phyloP scores from a whole-genome alignment of 2,113 vertebrate species.

The Mesembrinibis cayennensis region DNA sequence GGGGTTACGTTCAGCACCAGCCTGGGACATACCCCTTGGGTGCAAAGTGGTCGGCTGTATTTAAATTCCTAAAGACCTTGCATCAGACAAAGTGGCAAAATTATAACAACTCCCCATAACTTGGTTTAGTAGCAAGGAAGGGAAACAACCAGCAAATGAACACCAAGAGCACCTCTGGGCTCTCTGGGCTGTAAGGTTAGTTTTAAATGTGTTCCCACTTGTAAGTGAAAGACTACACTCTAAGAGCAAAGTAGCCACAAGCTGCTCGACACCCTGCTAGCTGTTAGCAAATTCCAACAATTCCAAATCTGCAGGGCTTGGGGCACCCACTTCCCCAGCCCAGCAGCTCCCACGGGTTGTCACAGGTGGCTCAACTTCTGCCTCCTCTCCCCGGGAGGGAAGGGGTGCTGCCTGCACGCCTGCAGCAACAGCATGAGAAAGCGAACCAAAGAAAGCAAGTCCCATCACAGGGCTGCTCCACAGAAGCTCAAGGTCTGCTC shows the following conservation, averaged over 20 bases:
- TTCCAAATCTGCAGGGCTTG: neutral
- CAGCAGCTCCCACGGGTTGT: neutral
- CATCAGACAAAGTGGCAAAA: neutral
- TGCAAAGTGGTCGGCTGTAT: neutral
- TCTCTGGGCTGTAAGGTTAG: neutral
- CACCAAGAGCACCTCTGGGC: neutral
- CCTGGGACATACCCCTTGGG: neutral
- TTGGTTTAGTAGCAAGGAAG: neutral
- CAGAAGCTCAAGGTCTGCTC: neutral
- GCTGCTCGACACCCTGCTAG: neutral
- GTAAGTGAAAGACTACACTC: neutral
- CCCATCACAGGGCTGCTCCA: neutral
- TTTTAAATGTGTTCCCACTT: neutral
- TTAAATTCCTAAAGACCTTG: neutral
- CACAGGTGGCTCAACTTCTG: neutral
- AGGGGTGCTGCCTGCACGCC: neutral
- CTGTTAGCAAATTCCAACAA: neutral
- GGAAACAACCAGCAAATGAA: neutral
- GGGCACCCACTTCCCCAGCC: neutral
- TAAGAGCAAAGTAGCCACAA: neutral
- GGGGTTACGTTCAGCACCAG: neutral
- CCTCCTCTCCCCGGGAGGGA: accelerated
- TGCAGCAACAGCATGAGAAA: neutral
- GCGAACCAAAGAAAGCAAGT: accelerated
- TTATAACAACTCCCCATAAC: neutral